Conservation (phyloP, 53 echinoderm and acorn worm genomes). For the Temnopleurus reevesii region DNA sequence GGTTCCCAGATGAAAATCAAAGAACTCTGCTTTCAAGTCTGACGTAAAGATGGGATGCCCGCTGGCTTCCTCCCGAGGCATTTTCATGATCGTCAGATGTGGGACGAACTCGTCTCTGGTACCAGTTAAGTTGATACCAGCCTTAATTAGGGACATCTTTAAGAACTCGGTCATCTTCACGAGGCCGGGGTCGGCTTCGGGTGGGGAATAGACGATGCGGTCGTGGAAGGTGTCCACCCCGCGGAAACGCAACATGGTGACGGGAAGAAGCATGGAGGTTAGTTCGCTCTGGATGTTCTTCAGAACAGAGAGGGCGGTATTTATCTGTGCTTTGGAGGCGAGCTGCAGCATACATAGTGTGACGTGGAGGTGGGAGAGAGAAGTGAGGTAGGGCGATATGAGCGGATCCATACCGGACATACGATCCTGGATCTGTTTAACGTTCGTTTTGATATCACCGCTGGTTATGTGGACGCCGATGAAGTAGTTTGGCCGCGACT, state of each 20-base stretch:
- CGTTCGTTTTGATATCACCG: constrained; percentile 65
- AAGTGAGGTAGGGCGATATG: constrained; percentile 52
- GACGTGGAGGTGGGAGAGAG: constrained; percentile 72
- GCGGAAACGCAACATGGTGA: constrained; percentile 77
- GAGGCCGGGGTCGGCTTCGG: constrained; percentile 60
- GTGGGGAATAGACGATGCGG: constrained; percentile 70
- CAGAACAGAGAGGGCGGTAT: constrained; percentile 70
- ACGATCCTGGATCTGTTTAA: constrained; percentile 65
- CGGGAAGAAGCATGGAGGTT: constrained; percentile 66
- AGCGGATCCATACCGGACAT: constrained; percentile 56
- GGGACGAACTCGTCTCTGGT: constrained; percentile 65
- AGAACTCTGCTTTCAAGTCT: constrained; percentile 48
- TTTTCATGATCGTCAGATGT: constrained; percentile 84
- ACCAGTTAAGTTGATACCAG: constrained; percentile 74
- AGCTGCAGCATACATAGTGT: constrained; percentile 79
- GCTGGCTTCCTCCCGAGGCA: constrained; percentile 17
- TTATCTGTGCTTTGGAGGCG: constrained; percentile 56
- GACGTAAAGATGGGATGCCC: constrained; percentile 27
- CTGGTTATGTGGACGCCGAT: constrained; percentile 75
- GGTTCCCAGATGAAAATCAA: constrained; percentile 67
- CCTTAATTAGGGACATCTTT: constrained; percentile 44
- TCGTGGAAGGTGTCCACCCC: constrained; percentile 68
- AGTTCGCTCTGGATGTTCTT: constrained; percentile 71
- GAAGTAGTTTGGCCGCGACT: constrained; percentile 75
- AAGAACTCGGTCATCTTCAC: constrained; percentile 50